A percentile compares a stretch with the other conserved stretches of the same genome.
Conservation (phyloP, 2,888 invertebrate species). For the Epirrita christyi region DNA sequence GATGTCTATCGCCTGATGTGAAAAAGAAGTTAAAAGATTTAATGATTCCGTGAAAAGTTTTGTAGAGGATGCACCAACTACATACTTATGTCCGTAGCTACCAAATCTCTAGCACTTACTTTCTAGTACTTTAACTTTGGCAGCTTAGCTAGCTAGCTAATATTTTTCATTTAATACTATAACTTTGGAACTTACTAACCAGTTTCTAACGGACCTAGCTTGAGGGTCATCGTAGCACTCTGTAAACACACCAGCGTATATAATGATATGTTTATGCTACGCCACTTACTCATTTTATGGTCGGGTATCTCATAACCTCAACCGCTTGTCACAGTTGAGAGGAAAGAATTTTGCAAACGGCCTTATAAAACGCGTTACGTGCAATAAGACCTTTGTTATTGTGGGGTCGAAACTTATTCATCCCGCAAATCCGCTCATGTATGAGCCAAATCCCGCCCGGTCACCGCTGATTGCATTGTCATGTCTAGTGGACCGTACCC, state of each 20-base stretch:
- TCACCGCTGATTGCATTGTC: constrained; percentile 85
- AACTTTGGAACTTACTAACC: neutral
- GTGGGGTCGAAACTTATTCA: constrained; percentile 84
- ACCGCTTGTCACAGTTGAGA: constrained; percentile 45
- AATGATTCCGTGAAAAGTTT: no score
- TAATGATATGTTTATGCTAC: constrained; percentile 4
- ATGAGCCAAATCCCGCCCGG: constrained; percentile 83
- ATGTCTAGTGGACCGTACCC: constrained; percentile 67
- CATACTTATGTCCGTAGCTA: no score
- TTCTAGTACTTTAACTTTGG: no score
- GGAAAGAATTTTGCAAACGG: constrained; percentile 74
- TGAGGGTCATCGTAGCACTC: neutral
- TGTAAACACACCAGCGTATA: neutral
- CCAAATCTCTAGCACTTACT: no score
- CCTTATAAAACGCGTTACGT: constrained; percentile 76
- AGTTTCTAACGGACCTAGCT: neutral
- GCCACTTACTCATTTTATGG: constrained; percentile 32
- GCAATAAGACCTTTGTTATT: constrained; percentile 80
- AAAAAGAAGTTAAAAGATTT: no score
- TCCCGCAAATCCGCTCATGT: constrained; percentile 84
- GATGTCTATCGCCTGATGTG: no score
- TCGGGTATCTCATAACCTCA: constrained; percentile 39
- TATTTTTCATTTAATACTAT: no score
- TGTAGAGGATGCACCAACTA: neutral
- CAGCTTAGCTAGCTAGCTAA: no score